phyloP scores from a whole-genome alignment of 2,113 vertebrate genomes.

The Nettapus auritus region DNA sequence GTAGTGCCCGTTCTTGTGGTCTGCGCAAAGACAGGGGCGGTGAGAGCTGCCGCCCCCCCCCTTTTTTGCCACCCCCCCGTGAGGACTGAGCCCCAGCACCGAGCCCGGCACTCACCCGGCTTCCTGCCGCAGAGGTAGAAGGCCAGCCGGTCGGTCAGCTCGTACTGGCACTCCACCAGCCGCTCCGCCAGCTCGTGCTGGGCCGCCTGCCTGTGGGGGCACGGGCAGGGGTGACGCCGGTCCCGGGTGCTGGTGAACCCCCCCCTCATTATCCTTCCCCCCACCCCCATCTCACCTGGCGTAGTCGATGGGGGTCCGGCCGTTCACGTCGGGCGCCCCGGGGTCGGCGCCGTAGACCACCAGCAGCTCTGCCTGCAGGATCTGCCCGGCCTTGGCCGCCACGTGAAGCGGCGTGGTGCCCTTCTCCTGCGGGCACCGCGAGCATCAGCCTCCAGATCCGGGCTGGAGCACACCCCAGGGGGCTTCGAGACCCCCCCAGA shows the following conservation, averaged over 20 bases:
- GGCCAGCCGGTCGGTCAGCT: slow-evolving; percentile 95
- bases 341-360: slow-evolving; percentile 96
- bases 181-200: slow-evolving; percentile 95
- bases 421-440: slow-evolving; percentile 82
- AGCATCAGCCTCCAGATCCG: background rate
- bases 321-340: slow-evolving; percentile 92
- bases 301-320: slow-evolving; percentile 95
- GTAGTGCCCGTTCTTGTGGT: slow-evolving; percentile 99
- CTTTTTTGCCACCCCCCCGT: background rate
- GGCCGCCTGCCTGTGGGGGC: slow-evolving; percentile 89
- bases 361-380: slow-evolving; percentile 93
- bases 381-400: slow-evolving; percentile 95
- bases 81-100: background rate
- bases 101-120: slow-evolving; percentile 81
- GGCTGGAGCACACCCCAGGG: accelerated
- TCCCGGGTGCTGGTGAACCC: too few species aligned
- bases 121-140: slow-evolving; percentile 97
- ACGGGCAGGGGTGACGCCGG: background rate
- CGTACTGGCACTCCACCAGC: slow-evolving; percentile 97
- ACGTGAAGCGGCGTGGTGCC: slow-evolving; percentile 96
- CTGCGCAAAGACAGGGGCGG: slow-evolving; percentile 68
- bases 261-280: background rate
- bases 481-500: background rate
- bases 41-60: background rate
- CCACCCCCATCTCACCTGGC: slow-evolving; percentile 83